Conservation (phyloP, 2,797 vertebrate species). For the Molossus alvarezi region DNA sequence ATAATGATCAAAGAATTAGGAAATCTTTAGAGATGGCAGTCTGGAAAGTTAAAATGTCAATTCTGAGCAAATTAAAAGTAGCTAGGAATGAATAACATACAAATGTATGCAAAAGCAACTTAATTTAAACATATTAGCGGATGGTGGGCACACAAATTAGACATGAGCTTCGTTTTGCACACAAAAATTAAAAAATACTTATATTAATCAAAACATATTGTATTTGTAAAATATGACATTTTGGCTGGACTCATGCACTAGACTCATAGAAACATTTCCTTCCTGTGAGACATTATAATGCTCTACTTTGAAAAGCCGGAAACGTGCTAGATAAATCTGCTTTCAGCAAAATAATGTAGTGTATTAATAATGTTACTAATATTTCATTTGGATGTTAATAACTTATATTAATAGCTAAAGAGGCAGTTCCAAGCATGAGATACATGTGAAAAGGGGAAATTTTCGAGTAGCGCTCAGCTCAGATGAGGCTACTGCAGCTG, state of each 20-base stretch:
- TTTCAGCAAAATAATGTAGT: conserved; percentile 88
- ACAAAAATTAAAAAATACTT: conserved; percentile 87
- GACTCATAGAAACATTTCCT: conserved; percentile 88
- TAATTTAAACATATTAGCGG: conserved; percentile 90
- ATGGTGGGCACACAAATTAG: conserved; percentile 89
- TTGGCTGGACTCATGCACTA: conserved; percentile 87
- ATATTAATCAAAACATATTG: conserved; percentile 90
- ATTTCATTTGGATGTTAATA: conserved; percentile 65
- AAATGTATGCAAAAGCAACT: conserved; percentile 90
- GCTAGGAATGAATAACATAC: conserved; percentile 90
- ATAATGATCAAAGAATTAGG: conserved; percentile 90
- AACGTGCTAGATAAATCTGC: conserved; percentile 79
- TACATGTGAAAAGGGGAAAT: conserved; percentile 54
- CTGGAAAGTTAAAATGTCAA: conserved; percentile 90
- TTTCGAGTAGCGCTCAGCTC: conserved; percentile 61
- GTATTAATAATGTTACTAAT: conserved; percentile 69
- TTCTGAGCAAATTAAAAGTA: conserved; percentile 90
- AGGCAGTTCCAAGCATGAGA: conserved; percentile 58
- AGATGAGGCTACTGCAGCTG: conserved; percentile 6
- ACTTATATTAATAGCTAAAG: conserved; percentile 49
- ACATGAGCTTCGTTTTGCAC: conserved; percentile 88
- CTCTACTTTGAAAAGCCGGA: conserved; percentile 87
- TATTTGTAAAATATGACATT: conserved; percentile 90
- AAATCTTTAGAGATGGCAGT: conserved; percentile 88
- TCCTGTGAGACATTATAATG: conserved; percentile 88